These are phyloP conservation scores for Lasioglossum zephyrum DNA, from an alignment of 2,888 invertebrate species.

Conservation along the genomic window DNA sequence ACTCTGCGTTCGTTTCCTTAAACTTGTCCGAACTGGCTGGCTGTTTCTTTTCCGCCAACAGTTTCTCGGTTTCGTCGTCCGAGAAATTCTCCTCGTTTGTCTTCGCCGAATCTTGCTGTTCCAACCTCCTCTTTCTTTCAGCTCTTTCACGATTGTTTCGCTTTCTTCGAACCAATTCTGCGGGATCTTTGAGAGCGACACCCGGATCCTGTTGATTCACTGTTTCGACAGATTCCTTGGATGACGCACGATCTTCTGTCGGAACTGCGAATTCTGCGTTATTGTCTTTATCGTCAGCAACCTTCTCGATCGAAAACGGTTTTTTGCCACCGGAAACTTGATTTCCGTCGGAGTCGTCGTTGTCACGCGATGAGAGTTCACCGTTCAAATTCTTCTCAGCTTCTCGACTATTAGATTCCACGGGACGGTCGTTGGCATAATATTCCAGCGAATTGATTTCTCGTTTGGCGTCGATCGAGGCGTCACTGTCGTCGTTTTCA, in stretches of 20 bases:
- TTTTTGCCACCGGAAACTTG: neutral
- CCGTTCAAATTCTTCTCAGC: neutral
- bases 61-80: neutral
- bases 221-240: neutral
- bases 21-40: neutral
- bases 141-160: conserved; percentile 26
- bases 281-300: neutral
- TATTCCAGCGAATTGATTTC: conserved; percentile 30
- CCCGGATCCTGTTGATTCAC: conserved; percentile 12
- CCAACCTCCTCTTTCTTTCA: neutral
- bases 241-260: neutral
- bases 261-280: neutral
- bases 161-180: conserved; percentile 38
- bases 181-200: conserved; percentile 11
- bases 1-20: neutral
- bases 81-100: neutral
- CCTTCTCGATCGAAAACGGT: neutral
- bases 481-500: conserved; percentile 33
- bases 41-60: neutral
- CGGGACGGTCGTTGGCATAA: neutral
- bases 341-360: neutral
- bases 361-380: neutral
- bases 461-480: conserved; percentile 33
- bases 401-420: neutral
- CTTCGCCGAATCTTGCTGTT: neutral